phyloP scores from a whole-genome alignment of 2,113 vertebrate species.

The Cyanistes caeruleus region DNA sequence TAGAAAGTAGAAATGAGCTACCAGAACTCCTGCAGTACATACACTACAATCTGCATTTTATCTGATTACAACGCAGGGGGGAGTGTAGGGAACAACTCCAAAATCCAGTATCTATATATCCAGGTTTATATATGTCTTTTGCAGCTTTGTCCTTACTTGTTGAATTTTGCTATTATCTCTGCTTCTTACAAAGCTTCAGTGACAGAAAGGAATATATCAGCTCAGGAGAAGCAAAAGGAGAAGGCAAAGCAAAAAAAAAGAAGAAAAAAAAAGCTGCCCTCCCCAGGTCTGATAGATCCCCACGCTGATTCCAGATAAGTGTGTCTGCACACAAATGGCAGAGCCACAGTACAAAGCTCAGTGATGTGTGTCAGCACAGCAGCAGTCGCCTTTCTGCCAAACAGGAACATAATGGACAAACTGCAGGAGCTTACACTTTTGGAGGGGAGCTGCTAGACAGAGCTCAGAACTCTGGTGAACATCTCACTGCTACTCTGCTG shows the following conservation, averaged over 20 bases:
- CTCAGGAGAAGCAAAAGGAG: neutral
- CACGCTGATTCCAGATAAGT: conserved; percentile 8
- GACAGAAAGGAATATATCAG: neutral
- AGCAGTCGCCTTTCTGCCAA: conserved; percentile 44
- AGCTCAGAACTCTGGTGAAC: conserved; percentile 52
- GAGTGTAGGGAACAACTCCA: accelerated
- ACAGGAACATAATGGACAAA: conserved; percentile 66
- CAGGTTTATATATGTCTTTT: neutral
- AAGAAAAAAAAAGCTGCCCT: neutral
- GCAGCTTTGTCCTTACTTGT: neutral
- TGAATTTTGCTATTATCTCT: neutral
- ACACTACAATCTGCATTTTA: neutral
- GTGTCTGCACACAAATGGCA: neutral
- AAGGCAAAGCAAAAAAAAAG: neutral
- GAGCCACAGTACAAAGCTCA: conserved; percentile 7
- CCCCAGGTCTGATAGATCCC: neutral
- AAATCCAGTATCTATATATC: neutral
- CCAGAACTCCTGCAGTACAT: neutral
- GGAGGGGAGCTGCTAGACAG: conserved; percentile 56
- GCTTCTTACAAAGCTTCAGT: neutral
- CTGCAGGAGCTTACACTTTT: conserved; percentile 50
- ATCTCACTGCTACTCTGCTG: neutral
- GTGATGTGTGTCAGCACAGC: conserved; percentile 62
- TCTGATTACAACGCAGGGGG: neutral
- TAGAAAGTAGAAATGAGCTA: neutral